A percentile compares a stretch with the other conserved stretches of the same genome.
phyloP scores from a whole-genome alignment of 2,113 vertebrate genomes.

The Rhabdomys dilectus region DNA sequence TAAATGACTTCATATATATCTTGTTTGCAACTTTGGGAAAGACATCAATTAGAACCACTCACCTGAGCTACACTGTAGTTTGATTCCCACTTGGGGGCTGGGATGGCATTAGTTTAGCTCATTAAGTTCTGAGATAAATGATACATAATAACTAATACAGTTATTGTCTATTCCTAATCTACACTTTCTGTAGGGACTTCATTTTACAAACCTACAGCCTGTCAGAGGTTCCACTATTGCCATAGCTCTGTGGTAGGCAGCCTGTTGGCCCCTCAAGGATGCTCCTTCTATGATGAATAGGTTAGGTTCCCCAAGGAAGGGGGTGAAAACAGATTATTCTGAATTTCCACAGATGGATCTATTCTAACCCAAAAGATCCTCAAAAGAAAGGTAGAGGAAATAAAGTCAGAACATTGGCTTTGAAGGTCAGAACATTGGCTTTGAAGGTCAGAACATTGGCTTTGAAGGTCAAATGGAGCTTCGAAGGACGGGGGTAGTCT shows the following conservation, averaged over 20 bases:
- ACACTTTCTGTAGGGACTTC: background rate
- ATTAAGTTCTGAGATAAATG: background rate
- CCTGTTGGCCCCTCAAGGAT: background rate
- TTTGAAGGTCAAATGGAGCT: background rate
- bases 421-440: too few relatives aligned
- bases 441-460: background rate
- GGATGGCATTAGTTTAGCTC: background rate
- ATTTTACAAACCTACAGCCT: background rate
- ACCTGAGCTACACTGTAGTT: background rate
- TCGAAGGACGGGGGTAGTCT: background rate
- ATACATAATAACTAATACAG: background rate
- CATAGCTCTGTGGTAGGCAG: background rate
- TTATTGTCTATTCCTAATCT: background rate
- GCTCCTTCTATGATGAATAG: background rate
- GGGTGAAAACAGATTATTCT: background rate
- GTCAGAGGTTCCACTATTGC: background rate
- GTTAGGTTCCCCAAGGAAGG: background rate
- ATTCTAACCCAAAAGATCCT: background rate
- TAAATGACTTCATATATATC: background rate
- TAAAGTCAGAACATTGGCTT: background rate
- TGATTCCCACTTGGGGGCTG: background rate
- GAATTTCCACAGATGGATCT: background rate
- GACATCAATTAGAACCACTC: background rate
- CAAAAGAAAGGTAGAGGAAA: background rate
- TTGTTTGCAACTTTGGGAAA: background rate